Evolutionary conservation across 1,140 invertebrate species (phyloP).

Genomic region (Chlorops oryzae): DNA sequence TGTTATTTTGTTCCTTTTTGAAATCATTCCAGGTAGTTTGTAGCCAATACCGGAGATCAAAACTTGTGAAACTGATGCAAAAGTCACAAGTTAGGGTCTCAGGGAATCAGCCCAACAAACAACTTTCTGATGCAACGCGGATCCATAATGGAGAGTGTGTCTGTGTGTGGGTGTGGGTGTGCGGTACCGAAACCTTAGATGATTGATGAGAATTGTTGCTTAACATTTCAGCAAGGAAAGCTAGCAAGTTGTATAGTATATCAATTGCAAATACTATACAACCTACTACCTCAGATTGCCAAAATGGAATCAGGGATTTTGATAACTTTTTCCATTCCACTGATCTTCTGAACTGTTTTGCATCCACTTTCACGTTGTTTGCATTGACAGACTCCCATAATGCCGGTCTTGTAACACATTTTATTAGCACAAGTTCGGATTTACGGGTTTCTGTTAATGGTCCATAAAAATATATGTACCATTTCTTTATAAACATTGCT

Average conservation of each 20-base stretch:
- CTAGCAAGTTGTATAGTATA: constrained; percentile 48
- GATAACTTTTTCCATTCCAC: neutral
- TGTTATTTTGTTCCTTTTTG: no score
- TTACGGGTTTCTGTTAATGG: constrained; percentile 50
- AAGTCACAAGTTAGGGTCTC: constrained; percentile 50
- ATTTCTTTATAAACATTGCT: constrained; percentile 18
- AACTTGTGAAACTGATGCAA: constrained; percentile 49
- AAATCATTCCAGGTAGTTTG: constrained; percentile 49
- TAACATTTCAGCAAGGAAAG: constrained; percentile 49
- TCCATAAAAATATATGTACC: constrained; percentile 46
- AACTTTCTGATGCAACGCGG: no score
- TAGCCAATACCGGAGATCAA: constrained; percentile 50
- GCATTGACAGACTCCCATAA: constrained; percentile 49
- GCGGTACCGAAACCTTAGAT: no score
- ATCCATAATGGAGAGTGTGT: no score
- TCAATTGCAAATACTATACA: constrained; percentile 45
- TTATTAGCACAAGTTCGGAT: constrained; percentile 49
- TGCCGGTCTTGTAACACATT: constrained; percentile 47
- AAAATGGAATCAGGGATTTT: constrained; percentile 14
- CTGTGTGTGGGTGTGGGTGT: no score
- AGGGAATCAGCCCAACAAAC: constrained; percentile 50
- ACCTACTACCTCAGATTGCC: constrained; percentile 50
- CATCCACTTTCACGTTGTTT: constrained; percentile 29
- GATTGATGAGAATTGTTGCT: no score
- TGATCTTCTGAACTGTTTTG: neutral